Evolutionary conservation across 2,797 vertebrate species (phyloP).

Genomic region (Pipistrellus nathusii): DNA sequence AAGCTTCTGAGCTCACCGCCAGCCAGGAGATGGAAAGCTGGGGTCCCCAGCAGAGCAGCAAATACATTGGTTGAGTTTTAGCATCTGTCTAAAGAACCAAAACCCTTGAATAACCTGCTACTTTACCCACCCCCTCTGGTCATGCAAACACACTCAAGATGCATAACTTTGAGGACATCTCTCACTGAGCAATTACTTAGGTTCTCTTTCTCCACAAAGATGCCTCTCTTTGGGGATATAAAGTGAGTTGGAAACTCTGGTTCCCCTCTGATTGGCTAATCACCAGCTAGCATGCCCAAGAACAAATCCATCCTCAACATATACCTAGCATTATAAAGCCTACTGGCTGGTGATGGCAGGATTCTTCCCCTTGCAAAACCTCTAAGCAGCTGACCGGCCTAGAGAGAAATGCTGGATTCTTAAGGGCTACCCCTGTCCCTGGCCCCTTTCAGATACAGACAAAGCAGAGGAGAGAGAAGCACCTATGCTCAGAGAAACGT

Average conservation of each 20-base stretch:
- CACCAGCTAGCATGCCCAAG: not conserved
- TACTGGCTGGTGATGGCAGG: not conserved
- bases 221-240: slow-evolving; percentile 23
- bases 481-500: not conserved
- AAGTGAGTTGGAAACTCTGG: not conserved
- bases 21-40: not conserved
- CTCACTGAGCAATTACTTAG: not conserved
- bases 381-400: not conserved
- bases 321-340: not conserved
- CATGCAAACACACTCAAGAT: not conserved
- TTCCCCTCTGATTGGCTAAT: not conserved
- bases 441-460: not conserved
- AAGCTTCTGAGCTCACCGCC: not conserved
- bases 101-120: not conserved
- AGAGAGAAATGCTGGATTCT: slow-evolving; percentile 4
- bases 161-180: not conserved
- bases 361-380: not conserved
- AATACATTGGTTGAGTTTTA: not conserved
- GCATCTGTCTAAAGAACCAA: not conserved
- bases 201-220: not conserved
- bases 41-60: not conserved
- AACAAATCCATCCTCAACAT: not conserved
- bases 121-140: not conserved
- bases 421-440: not conserved
- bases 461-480: not conserved